These are phyloP conservation scores for Andrena cerasifolii DNA, from an alignment of 1,140 invertebrate species.

Conservation along the genomic window DNA sequence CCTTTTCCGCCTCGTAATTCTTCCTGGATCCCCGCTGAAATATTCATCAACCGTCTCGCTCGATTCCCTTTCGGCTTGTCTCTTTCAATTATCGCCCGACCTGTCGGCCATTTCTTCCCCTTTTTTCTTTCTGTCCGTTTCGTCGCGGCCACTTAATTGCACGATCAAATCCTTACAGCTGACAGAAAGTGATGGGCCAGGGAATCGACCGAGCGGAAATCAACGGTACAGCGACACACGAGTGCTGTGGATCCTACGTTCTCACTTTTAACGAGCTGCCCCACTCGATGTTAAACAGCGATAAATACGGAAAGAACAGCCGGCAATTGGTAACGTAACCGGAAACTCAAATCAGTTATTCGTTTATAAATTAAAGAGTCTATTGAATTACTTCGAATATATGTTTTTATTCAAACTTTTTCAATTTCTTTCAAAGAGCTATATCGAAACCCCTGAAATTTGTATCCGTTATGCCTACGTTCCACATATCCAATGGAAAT, in stretches of 20 bases:
- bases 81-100: conserved; percentile 34
- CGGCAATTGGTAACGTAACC: no score
- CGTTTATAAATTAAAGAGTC: background rate
- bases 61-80: conserved; percentile 17
- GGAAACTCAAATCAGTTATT: background rate
- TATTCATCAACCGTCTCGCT: conserved; percentile 30
- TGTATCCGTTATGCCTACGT: no score
- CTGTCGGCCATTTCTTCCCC: background rate
- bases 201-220: conserved; percentile 12
- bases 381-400: no score
- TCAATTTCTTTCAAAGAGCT: no score
- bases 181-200: conserved; percentile 4
- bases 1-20: conserved; percentile 12
- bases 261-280: background rate
- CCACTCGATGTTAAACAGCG: background rate
- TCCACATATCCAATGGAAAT: no score
- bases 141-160: conserved; percentile 29
- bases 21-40: conserved; percentile 14
- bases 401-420: no score
- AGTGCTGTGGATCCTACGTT: background rate
- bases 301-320: no score
- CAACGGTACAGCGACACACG: background rate
- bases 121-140: background rate
- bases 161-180: conserved; percentile 20
- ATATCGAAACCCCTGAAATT: no score